These are phyloP conservation scores for Rhagoletis pomonella DNA, from an alignment of 1,140 invertebrate genomes.

Conservation along the genomic window DNA sequence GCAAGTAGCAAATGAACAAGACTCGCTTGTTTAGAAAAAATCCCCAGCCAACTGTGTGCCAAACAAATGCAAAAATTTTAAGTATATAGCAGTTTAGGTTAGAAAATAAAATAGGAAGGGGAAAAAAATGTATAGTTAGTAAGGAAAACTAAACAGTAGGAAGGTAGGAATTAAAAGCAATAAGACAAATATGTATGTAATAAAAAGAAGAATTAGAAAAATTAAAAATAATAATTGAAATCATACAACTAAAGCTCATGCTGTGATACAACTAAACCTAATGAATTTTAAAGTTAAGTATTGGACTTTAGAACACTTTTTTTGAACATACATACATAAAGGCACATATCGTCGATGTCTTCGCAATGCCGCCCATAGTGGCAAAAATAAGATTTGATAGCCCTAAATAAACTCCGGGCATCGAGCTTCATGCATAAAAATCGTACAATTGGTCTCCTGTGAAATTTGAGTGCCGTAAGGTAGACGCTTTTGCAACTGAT, in stretches of 20 bases:
- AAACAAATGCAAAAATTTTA: slow-evolving; percentile 36
- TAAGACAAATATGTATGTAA: not conserved
- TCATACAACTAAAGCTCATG: not conserved
- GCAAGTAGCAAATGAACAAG: not conserved
- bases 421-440: no score
- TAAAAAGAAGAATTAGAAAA: not conserved
- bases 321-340: no score
- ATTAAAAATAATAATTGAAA: not conserved
- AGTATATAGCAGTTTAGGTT: not conserved
- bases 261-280: no score
- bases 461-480: no score
- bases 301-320: no score
- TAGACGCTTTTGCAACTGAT: no score
- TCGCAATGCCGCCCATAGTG: no score
- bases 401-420: no score
- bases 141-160: not conserved
- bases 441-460: no score
- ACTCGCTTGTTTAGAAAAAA: slow-evolving; percentile 34
- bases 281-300: no score
- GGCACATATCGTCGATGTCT: no score
- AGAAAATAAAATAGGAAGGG: not conserved
- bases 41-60: slow-evolving; percentile 57
- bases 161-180: not conserved
- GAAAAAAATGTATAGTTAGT: not conserved
- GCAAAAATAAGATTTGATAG: no score